Percentiles rank a stretch among this genome's conserved stretches.
Conservation (phyloP, 2,797 vertebrate genomes). For the Myotis myotis region DNA sequence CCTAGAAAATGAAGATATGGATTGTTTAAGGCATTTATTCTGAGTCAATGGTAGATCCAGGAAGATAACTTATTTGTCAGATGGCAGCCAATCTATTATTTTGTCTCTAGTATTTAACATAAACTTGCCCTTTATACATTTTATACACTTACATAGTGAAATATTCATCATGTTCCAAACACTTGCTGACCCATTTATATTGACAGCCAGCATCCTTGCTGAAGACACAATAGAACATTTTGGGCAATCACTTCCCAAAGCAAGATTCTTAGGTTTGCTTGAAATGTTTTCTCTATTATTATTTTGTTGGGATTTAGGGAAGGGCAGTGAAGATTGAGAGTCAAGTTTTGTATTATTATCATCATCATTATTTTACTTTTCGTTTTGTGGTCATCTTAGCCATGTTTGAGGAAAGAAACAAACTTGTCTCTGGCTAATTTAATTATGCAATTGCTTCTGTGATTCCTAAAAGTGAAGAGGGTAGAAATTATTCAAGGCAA, state of each 20-base stretch:
- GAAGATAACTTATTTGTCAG: neutral
- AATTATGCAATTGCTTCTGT: constrained; percentile 20
- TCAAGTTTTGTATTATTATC: neutral
- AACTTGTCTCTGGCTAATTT: neutral
- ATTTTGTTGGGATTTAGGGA: neutral
- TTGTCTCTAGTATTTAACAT: constrained; percentile 37
- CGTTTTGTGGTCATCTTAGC: constrained; percentile 33
- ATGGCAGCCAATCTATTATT: neutral
- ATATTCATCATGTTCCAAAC: neutral
- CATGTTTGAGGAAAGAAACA: neutral
- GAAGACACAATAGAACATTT: constrained; percentile 45
- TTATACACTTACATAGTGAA: neutral
- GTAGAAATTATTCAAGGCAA: constrained; percentile 36
- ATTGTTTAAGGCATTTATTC: neutral
- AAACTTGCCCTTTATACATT: neutral
- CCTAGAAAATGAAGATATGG: neutral
- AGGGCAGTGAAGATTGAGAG: neutral
- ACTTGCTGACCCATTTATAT: neutral
- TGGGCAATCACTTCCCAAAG: constrained; percentile 33
- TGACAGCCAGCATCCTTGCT: neutral
- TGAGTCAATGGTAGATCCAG: neutral
- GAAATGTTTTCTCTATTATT: constrained; percentile 46
- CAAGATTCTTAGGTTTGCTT: constrained; percentile 50
- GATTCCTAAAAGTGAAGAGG: constrained; percentile 28
- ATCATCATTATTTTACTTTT: constrained; percentile 5